phyloP scores from a whole-genome alignment of 1,140 invertebrate species.

The Drosophila takahashii region DNA sequence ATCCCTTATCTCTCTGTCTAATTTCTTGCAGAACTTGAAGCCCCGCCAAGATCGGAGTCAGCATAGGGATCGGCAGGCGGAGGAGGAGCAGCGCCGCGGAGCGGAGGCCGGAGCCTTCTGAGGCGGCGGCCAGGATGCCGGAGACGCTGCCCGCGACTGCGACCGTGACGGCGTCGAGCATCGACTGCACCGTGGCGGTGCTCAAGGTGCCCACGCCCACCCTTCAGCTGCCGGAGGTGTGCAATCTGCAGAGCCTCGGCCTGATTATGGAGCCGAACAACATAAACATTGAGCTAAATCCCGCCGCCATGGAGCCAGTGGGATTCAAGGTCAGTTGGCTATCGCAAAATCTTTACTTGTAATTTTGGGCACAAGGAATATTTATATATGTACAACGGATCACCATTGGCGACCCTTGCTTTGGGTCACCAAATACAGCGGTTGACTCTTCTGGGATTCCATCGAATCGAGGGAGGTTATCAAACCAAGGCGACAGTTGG shows the following conservation, averaged over 20 bases:
- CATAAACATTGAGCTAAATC: conserved; percentile 71
- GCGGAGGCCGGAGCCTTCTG: conserved; percentile 8
- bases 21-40: conserved; percentile 11
- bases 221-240: conserved; percentile 68
- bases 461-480: not conserved
- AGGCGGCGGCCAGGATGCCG: conserved; percentile 52
- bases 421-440: not conserved
- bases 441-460: too few relatives aligned
- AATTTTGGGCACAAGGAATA: not conserved
- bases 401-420: not conserved
- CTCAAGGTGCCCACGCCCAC: conserved; percentile 74
- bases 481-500: not conserved
- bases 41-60: conserved; percentile 7
- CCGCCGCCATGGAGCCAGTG: conserved; percentile 38
- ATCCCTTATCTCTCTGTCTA: too few relatives aligned
- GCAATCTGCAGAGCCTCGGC: conserved; percentile 67
- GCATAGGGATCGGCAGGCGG: conserved; percentile 22
- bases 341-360: not conserved
- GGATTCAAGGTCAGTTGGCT: conserved; percentile 46
- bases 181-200: conserved; percentile 73
- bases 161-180: conserved; percentile 69
- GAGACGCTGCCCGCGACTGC: conserved; percentile 73
- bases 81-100: conserved; percentile 22
- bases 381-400: not conserved
- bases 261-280: conserved; percentile 77